A percentile compares a stretch with the other conserved stretches of the same genome.
These are phyloP conservation scores for Amphibalanus amphitrite DNA, from an alignment of 1,140 invertebrate genomes.

Conservation along the genomic window DNA sequence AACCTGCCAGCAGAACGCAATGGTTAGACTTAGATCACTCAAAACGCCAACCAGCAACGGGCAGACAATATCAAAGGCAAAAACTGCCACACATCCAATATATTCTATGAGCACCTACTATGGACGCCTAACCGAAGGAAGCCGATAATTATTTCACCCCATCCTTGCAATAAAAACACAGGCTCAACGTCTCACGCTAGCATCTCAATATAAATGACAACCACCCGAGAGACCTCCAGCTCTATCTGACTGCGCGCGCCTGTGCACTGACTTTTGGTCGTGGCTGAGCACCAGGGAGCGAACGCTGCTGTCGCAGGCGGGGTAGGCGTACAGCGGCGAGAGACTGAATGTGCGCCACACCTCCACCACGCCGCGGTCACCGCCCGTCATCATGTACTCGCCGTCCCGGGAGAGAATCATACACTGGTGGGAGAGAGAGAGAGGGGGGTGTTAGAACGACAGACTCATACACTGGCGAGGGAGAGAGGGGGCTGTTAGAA, in stretches of 20 bases:
- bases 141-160: too few relatives aligned
- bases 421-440: slow-evolving; percentile 42
- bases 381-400: slow-evolving; percentile 92
- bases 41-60: too few relatives aligned
- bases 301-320: slow-evolving; percentile 83
- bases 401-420: slow-evolving; percentile 88
- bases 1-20: slow-evolving; percentile 46
- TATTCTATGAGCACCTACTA: too few relatives aligned
- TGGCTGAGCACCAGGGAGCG: slow-evolving; percentile 82
- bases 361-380: slow-evolving; percentile 91
- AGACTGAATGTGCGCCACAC: slow-evolving; percentile 96
- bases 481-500: too few relatives aligned
- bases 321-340: slow-evolving; percentile 90
- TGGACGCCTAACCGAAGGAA: too few relatives aligned
- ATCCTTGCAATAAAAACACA: too few relatives aligned
- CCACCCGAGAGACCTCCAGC: too few relatives aligned
- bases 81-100: slow-evolving; percentile 7
- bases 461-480: too few relatives aligned
- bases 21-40: neutral
- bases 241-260: neutral
- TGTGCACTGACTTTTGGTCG: slow-evolving; percentile 75
- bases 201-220: too few relatives aligned
- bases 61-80: neutral
- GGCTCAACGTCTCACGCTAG: too few relatives aligned
- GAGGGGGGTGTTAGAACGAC: neutral